Conservation (phyloP, 2,113 vertebrate species). For the Arizona elegans region DNA sequence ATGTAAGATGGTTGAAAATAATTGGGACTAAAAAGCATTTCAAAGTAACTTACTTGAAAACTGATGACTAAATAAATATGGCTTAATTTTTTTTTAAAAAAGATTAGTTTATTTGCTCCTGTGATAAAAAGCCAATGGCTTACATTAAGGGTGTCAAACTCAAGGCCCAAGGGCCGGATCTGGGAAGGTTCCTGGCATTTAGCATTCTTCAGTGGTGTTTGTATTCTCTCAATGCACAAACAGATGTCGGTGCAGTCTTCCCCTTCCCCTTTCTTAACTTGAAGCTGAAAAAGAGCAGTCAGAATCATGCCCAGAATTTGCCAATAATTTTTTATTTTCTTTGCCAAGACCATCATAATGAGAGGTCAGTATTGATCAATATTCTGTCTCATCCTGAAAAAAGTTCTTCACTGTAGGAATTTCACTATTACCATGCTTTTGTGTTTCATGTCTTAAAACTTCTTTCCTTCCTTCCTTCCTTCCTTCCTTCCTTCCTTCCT, state of each 20-base stretch:
- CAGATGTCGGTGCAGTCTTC: not conserved
- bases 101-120: not conserved
- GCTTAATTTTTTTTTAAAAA: not conserved
- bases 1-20: not conserved
- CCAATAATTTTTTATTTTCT: not conserved
- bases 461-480: no score
- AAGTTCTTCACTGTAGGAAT: not conserved
- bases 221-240: not conserved
- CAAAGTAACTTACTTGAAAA: rapidly evolving
- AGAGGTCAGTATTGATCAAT: not conserved
- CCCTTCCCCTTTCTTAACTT: not conserved
- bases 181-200: not conserved
- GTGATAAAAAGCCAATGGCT: not conserved
- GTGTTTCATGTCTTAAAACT: not conserved
- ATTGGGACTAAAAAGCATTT: not conserved
- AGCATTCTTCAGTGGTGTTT: not conserved
- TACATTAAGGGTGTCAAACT: not conserved
- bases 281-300: no score
- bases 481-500: not conserved
- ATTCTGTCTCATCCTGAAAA: not conserved
- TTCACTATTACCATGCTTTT: not conserved
- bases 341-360: not conserved
- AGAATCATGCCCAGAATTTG: not conserved
- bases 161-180: no score
- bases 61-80: slow-evolving; percentile 13